Percentiles rank a stretch among this genome's conserved stretches.
phyloP scores from a whole-genome alignment of 2,113 vertebrate species.

The Stomatorhinus ivindoensis region DNA sequence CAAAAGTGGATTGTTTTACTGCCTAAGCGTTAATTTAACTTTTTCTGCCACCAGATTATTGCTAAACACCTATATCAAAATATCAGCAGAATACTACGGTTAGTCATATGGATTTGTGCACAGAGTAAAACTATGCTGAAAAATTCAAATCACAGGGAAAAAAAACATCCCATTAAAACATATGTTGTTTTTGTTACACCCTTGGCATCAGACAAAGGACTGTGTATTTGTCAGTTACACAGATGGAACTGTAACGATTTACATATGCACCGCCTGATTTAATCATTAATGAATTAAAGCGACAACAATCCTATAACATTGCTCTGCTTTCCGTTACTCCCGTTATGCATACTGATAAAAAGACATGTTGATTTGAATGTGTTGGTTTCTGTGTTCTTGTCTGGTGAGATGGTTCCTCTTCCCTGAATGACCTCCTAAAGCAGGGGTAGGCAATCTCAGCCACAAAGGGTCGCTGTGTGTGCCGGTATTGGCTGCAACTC shows the following conservation, averaged over 20 bases:
- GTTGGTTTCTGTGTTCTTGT: neutral
- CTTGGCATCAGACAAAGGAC: neutral
- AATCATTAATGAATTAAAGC: neutral
- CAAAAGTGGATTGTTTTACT: slow-evolving; percentile 49
- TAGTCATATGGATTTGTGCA: slow-evolving; percentile 45
- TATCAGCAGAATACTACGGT: slow-evolving; percentile 52
- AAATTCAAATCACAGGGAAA: slow-evolving; percentile 19
- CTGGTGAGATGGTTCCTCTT: neutral
- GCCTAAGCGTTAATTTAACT: slow-evolving; percentile 43
- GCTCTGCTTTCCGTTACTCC: too few species aligned
- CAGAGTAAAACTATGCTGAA: slow-evolving; percentile 33
- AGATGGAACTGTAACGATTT: neutral
- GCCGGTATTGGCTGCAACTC: too few species aligned
- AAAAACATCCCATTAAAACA: slow-evolving; percentile 28
- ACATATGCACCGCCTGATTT: neutral
- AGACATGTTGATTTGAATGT: neutral
- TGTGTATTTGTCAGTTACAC: neutral
- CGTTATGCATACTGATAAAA: neutral
- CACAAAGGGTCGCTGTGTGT: too few species aligned
- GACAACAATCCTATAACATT: neutral
- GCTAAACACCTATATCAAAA: slow-evolving; percentile 59
- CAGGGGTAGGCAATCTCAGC: too few species aligned
- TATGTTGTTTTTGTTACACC: slow-evolving; percentile 24
- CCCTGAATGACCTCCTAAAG: neutral
- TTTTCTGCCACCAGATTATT: slow-evolving; percentile 37